Evolutionary conservation across 2,797 vertebrate species (phyloP).

Genomic region (Oreochromis mossambicus): DNA sequence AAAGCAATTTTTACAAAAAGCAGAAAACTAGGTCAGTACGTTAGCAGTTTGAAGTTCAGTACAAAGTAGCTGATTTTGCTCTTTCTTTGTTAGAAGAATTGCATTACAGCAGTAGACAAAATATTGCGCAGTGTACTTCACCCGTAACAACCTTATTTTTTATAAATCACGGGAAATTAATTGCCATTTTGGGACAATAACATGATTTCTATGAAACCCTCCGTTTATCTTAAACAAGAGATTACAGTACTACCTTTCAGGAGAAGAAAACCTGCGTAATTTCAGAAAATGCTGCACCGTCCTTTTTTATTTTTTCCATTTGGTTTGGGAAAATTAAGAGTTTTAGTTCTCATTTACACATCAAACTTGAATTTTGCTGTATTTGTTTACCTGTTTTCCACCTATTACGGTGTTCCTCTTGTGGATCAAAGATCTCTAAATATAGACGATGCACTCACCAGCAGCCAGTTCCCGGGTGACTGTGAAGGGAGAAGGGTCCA

Average conservation of each 20-base stretch:
- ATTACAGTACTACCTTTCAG: background rate
- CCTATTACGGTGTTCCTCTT: background rate
- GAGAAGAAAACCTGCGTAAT: background rate
- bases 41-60: background rate
- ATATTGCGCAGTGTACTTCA: background rate
- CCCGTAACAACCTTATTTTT: background rate
- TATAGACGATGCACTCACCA: background rate
- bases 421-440: background rate
- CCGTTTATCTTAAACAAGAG: background rate
- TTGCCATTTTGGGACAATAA: background rate
- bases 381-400: background rate
- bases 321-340: background rate
- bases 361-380: background rate
- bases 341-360: background rate
- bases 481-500: background rate
- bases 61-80: background rate
- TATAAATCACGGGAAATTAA: background rate
- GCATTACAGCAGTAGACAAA: background rate
- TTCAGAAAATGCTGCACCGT: background rate
- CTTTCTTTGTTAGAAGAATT: background rate
- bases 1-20: background rate
- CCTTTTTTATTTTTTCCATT: background rate
- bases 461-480: background rate
- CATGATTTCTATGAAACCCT: background rate
- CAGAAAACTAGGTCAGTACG: background rate